Conservation (phyloP, 2,888 invertebrate species). For the Heliconius cydno region DNA sequence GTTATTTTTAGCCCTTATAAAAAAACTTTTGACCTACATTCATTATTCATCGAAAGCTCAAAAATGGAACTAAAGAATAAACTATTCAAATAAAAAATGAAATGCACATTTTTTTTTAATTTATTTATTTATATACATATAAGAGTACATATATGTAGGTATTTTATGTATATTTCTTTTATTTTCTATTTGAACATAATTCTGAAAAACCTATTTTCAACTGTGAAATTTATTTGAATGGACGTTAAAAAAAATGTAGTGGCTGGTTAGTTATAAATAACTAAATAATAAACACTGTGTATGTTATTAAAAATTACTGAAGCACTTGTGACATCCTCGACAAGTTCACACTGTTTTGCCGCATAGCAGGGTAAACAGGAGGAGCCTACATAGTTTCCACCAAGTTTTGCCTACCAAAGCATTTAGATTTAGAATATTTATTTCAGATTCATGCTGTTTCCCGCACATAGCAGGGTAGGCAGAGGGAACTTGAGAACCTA, state of each 20-base stretch:
- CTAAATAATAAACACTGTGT: too few relatives aligned
- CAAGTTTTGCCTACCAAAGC: too few relatives aligned
- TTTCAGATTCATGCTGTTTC: too few relatives aligned
- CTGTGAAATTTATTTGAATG: not conserved
- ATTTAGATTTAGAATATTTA: too few relatives aligned
- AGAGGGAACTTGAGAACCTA: too few relatives aligned
- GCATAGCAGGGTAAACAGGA: too few relatives aligned
- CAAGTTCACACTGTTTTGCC: too few relatives aligned
- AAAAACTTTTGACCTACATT: slow-evolving; percentile 32
- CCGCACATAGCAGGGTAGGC: too few relatives aligned
- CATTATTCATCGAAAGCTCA: slow-evolving; percentile 32
- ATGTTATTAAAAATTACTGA: too few relatives aligned
- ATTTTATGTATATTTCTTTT: not conserved
- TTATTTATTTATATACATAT: not conserved
- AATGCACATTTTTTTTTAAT: not conserved
- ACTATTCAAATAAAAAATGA: slow-evolving; percentile 22
- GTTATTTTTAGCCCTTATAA: slow-evolving; percentile 32
- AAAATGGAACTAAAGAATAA: slow-evolving; percentile 29
- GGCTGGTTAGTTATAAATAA: too few relatives aligned
- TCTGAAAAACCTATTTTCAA: not conserved
- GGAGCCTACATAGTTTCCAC: too few relatives aligned
- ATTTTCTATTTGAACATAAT: slow-evolving; percentile 10
- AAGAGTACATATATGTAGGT: not conserved
- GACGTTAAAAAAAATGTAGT: not conserved
- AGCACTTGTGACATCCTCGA: too few relatives aligned